Evolutionary conservation across 2,888 invertebrate genomes (phyloP).

Genomic region (Rambutsinella grinnellia): DNA sequence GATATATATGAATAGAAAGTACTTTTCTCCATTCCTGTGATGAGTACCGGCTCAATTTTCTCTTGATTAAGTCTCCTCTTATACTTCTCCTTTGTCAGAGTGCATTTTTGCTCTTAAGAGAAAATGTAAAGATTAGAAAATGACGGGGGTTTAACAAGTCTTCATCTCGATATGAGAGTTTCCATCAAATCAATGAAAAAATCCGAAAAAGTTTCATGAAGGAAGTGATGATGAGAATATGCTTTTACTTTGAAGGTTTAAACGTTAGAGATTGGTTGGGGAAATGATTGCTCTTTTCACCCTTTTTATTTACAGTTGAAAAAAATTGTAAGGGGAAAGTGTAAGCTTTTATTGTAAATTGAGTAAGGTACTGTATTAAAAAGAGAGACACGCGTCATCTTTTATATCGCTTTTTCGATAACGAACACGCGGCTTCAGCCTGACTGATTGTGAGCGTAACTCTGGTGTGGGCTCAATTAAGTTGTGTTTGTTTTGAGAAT

Average conservation of each 20-base stretch:
- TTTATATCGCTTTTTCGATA: not conserved
- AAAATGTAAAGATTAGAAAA: slow-evolving; percentile 5
- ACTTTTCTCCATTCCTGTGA: slow-evolving; percentile 1
- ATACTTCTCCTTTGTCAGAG: not conserved
- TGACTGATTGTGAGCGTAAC: not conserved
- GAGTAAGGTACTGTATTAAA: not conserved
- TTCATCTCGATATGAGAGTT: not conserved
- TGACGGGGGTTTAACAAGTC: not conserved
- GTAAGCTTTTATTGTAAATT: not conserved
- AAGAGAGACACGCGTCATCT: not conserved
- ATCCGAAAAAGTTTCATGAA: not conserved
- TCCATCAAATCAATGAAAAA: slow-evolving; percentile 8
- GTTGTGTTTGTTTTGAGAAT: not conserved
- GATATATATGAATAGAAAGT: slow-evolving; percentile 13
- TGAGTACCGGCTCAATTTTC: slow-evolving; percentile 44
- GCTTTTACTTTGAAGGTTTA: not conserved
- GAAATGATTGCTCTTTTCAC: not conserved
- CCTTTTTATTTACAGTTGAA: not conserved
- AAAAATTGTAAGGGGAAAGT: not conserved
- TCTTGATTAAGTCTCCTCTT: slow-evolving; percentile 54
- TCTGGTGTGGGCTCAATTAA: not conserved
- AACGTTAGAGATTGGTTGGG: not conserved
- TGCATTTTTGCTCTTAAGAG: slow-evolving; percentile 7
- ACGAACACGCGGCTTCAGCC: not conserved
- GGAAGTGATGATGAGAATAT: not conserved